phyloP scores from a whole-genome alignment of 2,113 vertebrate genomes.

The Dipodomys merriami region DNA sequence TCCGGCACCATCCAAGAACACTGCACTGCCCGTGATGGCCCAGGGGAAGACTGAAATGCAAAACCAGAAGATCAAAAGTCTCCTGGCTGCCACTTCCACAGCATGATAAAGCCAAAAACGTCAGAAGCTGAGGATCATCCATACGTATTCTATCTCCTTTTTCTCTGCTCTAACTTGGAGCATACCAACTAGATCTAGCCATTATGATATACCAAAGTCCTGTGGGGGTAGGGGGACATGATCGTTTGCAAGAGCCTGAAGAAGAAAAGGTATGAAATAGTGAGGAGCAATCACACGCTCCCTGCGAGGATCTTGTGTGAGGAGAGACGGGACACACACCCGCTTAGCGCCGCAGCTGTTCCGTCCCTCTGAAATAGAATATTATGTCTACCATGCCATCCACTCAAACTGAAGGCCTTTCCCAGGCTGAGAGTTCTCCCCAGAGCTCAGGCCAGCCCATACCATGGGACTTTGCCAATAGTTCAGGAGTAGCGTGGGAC shows the following conservation, averaged over 20 bases:
- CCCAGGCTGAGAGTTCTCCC: not conserved
- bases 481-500: not conserved
- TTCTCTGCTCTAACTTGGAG: slow-evolving; percentile 11
- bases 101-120: not conserved
- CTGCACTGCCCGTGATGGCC: too few species aligned
- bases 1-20: too few species aligned
- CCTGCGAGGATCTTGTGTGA: not conserved
- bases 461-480: not conserved
- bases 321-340: not conserved
- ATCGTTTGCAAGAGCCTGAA: not conserved
- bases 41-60: not conserved
- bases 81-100: not conserved
- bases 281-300: not conserved
- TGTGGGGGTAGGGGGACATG: not conserved
- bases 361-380: not conserved
- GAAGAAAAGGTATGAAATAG: too few species aligned
- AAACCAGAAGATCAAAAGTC: not conserved
- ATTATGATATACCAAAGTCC: not conserved
- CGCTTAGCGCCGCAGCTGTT: not conserved
- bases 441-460: not conserved
- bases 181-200: not conserved
- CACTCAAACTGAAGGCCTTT: not conserved
- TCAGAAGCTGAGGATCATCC: not conserved
- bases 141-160: not conserved
- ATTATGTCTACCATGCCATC: not conserved